Evolutionary conservation across 2,797 vertebrate species (phyloP).

Genomic region (Calcarius lapponicus): DNA sequence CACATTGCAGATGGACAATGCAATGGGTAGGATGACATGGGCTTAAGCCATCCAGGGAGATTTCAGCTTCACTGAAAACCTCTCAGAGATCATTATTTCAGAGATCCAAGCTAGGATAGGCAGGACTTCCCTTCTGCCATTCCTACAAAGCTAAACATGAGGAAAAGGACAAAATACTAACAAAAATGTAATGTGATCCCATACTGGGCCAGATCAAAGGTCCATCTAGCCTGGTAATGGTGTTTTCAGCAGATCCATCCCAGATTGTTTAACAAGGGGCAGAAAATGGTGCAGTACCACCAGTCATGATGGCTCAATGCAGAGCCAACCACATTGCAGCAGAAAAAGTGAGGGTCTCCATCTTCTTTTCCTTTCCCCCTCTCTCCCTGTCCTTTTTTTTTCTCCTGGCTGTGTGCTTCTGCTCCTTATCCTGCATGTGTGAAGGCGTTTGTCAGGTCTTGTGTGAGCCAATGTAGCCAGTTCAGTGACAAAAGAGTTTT

Average conservation of each 20-base stretch:
- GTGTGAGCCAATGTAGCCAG: background rate
- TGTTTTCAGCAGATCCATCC: background rate
- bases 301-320: background rate
- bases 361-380: background rate
- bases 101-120: background rate
- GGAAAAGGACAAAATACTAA: background rate
- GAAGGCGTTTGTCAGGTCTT: background rate
- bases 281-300: background rate
- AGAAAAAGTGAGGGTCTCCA: background rate
- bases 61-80: background rate
- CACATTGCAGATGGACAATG: background rate
- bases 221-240: background rate
- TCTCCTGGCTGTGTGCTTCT: background rate
- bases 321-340: background rate
- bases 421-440: background rate
- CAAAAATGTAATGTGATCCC: background rate
- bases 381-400: background rate
- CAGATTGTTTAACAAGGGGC: background rate
- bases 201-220: background rate
- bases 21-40: too few species aligned
- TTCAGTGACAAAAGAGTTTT: background rate
- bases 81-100: background rate
- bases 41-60: background rate
- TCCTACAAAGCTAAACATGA: background rate
- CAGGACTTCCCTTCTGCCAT: background rate